Percentiles rank a stretch among this genome's conserved stretches.
Evolutionary conservation across 2,797 vertebrate species (phyloP).

Genomic region (Aeoliscus strigatus): DNA sequence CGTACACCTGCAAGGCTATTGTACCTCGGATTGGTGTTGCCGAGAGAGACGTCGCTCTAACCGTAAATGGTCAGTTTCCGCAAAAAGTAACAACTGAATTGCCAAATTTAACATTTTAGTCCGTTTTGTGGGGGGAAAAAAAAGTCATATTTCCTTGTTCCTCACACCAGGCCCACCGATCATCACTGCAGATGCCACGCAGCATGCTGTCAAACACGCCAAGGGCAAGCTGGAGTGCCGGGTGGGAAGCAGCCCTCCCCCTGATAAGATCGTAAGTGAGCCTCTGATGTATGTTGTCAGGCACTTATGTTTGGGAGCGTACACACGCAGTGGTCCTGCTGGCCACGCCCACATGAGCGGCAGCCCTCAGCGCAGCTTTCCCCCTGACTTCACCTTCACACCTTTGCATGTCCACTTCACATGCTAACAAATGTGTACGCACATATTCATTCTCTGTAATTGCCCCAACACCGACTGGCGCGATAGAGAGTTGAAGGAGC

Average conservation of each 20-base stretch:
- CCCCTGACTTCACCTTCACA: slow-evolving; percentile 54
- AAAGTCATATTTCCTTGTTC: slow-evolving; percentile 21
- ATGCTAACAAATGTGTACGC: slow-evolving; percentile 33
- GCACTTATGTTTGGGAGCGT: slow-evolving; percentile 24
- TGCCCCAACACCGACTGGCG: slow-evolving; percentile 32
- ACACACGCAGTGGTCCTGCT: background rate
- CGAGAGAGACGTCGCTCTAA: slow-evolving; percentile 80
- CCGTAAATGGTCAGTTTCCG: slow-evolving; percentile 81
- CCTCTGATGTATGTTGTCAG: slow-evolving; percentile 30
- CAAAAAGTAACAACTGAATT: slow-evolving; percentile 2
- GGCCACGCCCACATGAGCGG: slow-evolving; percentile 18
- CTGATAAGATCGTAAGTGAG: slow-evolving; percentile 85
- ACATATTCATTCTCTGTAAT: slow-evolving; percentile 44
- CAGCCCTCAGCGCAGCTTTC: slow-evolving; percentile 25
- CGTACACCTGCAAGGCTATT: slow-evolving; percentile 86
- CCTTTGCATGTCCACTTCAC: slow-evolving; percentile 27
- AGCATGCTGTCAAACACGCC: slow-evolving; percentile 81
- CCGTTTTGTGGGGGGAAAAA: slow-evolving; percentile 7
- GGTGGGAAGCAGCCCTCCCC: slow-evolving; percentile 82
- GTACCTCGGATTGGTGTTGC: slow-evolving; percentile 83
- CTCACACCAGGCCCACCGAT: slow-evolving; percentile 80
- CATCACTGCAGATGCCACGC: slow-evolving; percentile 79
- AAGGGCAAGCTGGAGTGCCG: slow-evolving; percentile 86
- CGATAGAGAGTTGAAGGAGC: slow-evolving; percentile 31
- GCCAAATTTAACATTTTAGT: background rate